Percentiles rank a stretch among this genome's conserved stretches.
These are phyloP conservation scores for Oncorhynchus kisutch DNA, from an alignment of 2,113 vertebrate genomes.

Conservation along the genomic window DNA sequence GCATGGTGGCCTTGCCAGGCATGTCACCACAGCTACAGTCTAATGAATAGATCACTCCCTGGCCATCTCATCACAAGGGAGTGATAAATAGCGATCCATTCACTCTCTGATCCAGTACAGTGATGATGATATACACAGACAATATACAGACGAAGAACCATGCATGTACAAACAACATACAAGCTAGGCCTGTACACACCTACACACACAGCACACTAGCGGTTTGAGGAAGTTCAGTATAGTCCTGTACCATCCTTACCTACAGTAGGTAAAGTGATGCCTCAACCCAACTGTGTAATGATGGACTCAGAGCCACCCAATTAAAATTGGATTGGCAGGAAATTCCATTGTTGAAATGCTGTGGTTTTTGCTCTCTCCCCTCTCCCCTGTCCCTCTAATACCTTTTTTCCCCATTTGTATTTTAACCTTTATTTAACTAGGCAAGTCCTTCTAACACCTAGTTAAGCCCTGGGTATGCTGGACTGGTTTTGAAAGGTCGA, in stretches of 20 bases:
- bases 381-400: background rate
- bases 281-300: background rate
- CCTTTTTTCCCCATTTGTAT: too few species aligned
- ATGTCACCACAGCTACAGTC: background rate
- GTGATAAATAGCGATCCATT: background rate
- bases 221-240: too few species aligned
- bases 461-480: background rate
- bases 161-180: background rate
- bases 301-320: background rate
- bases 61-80: background rate
- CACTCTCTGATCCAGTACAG: background rate
- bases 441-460: background rate
- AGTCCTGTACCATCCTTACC: too few species aligned
- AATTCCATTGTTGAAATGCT: background rate
- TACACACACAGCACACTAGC: background rate
- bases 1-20: background rate
- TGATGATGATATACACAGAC: background rate
- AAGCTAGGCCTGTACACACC: background rate
- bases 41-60: background rate
- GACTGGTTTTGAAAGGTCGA: slow-evolving; percentile 32
- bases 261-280: background rate
- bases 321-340: background rate
- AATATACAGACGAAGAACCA: background rate
- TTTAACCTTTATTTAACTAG: too few species aligned
- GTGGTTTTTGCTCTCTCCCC: background rate